These are phyloP conservation scores for Papilio dardanus DNA, from an alignment of 1,140 invertebrate species.

Conservation along the genomic window DNA sequence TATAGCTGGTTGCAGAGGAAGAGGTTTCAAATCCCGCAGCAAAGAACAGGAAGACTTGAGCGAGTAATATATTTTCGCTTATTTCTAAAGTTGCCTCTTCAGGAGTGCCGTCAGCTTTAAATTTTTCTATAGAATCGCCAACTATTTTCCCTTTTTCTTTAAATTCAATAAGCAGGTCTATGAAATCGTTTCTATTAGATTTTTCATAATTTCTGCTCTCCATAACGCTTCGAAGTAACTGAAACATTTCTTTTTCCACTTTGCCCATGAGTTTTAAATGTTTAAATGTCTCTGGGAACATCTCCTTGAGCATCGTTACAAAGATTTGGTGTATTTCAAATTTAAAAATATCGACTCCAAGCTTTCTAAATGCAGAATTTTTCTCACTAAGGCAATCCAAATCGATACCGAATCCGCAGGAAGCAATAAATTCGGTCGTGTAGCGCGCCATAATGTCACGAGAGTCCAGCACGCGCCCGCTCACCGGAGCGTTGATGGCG, in stretches of 20 bases:
- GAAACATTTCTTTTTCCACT: slow-evolving; percentile 17
- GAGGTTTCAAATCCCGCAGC: slow-evolving; percentile 56
- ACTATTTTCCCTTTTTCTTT: slow-evolving; percentile 60
- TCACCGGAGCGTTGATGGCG: background rate
- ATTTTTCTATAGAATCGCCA: slow-evolving; percentile 66
- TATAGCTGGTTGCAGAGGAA: slow-evolving; percentile 70
- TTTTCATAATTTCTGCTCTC: slow-evolving; percentile 32
- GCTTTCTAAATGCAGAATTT: slow-evolving; percentile 45
- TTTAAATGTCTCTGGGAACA: slow-evolving; percentile 30
- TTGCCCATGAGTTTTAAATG: slow-evolving; percentile 32
- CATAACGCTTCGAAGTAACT: slow-evolving; percentile 30
- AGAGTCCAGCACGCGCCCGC: slow-evolving; percentile 50
- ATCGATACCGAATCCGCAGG: slow-evolving; percentile 53
- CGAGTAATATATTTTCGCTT: slow-evolving; percentile 48
- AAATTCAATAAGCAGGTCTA: slow-evolving; percentile 79
- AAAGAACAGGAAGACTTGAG: slow-evolving; percentile 81
- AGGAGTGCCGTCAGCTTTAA: slow-evolving; percentile 52
- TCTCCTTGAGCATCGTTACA: slow-evolving; percentile 32
- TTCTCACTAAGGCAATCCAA: slow-evolving; percentile 46
- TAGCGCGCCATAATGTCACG: slow-evolving; percentile 52
- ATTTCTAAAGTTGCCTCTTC: slow-evolving; percentile 40
- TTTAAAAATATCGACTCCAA: slow-evolving; percentile 50
- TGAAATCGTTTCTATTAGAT: slow-evolving; percentile 74
- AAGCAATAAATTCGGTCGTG: slow-evolving; percentile 69
- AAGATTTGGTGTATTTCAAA: slow-evolving; percentile 16